These are phyloP conservation scores for Syrista parreyssii DNA, from an alignment of 2,888 invertebrate genomes.

Conservation along the genomic window DNA sequence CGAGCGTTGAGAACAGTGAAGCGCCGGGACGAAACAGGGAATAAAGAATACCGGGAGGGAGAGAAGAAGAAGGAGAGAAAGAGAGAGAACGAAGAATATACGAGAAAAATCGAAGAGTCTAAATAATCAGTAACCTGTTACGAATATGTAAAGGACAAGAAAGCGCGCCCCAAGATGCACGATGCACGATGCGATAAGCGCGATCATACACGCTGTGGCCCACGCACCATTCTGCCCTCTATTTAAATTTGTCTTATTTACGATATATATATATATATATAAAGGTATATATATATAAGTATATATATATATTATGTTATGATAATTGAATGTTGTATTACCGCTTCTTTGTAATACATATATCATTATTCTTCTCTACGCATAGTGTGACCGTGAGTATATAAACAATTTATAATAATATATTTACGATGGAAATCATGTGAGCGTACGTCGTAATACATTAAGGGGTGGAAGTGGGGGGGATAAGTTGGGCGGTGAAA, in stretches of 20 bases:
- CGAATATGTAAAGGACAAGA: neutral
- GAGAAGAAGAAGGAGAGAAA: neutral
- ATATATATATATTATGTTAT: slow-evolving; percentile 57
- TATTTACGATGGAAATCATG: slow-evolving; percentile 19
- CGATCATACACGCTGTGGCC: slow-evolving; percentile 28
- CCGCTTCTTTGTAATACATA: slow-evolving; percentile 62
- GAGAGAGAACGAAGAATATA: neutral
- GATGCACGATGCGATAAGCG: slow-evolving; percentile 19
- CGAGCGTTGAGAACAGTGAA: neutral
- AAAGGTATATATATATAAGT: slow-evolving; percentile 24
- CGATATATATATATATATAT: slow-evolving; percentile 20
- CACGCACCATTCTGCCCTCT: slow-evolving; percentile 26
- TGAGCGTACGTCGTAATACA: slow-evolving; percentile 18
- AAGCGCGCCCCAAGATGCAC: neutral
- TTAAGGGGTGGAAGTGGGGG: neutral
- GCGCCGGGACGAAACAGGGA: neutral
- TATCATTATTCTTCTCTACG: slow-evolving; percentile 41
- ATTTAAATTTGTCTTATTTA: slow-evolving; percentile 27
- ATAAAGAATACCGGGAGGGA: neutral
- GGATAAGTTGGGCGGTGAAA: slow-evolving; percentile 12
- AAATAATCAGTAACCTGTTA: neutral
- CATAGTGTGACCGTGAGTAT: slow-evolving; percentile 44
- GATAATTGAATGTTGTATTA: slow-evolving; percentile 63
- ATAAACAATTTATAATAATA: slow-evolving; percentile 27
- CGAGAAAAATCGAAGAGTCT: neutral